Evolutionary conservation across 1,140 invertebrate species (phyloP).

Genomic region (Ips typographus): DNA sequence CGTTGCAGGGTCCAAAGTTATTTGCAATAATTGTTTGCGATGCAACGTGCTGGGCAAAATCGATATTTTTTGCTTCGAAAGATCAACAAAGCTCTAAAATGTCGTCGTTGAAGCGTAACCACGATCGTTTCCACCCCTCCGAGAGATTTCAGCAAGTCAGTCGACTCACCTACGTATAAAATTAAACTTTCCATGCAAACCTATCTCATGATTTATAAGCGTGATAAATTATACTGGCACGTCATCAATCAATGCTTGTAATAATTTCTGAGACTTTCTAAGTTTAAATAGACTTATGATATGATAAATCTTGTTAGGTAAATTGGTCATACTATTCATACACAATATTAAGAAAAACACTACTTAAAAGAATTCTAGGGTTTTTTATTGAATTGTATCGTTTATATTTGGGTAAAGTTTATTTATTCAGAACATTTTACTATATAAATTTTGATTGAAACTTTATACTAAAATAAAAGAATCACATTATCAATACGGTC

Average conservation of each 20-base stretch:
- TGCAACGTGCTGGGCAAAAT: neutral
- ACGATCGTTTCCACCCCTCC: neutral
- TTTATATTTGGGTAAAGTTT: too few relatives aligned
- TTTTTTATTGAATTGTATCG: too few relatives aligned
- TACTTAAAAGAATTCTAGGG: too few relatives aligned
- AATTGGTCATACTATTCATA: conserved; percentile 12
- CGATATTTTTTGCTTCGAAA: too few relatives aligned
- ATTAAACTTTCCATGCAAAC: conserved; percentile 36
- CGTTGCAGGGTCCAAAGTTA: neutral
- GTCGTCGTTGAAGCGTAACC: too few relatives aligned
- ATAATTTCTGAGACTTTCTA: conserved; percentile 33
- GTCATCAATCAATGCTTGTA: conserved; percentile 38
- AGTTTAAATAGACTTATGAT: conserved; percentile 33
- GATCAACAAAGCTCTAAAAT: too few relatives aligned
- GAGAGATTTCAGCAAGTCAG: conserved; percentile 35
- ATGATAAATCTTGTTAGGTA: conserved; percentile 30
- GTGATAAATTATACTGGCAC: conserved; percentile 37
- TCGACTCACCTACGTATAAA: conserved; percentile 38
- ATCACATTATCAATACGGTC: too few relatives aligned
- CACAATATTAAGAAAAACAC: too few relatives aligned
- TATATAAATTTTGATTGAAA: too few relatives aligned
- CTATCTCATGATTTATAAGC: conserved; percentile 36
- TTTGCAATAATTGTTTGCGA: neutral
- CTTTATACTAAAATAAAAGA: too few relatives aligned
- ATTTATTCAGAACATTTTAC: too few relatives aligned